These are phyloP conservation scores for Encarsia formosa DNA, from an alignment of 2,888 invertebrate genomes.

Conservation along the genomic window DNA sequence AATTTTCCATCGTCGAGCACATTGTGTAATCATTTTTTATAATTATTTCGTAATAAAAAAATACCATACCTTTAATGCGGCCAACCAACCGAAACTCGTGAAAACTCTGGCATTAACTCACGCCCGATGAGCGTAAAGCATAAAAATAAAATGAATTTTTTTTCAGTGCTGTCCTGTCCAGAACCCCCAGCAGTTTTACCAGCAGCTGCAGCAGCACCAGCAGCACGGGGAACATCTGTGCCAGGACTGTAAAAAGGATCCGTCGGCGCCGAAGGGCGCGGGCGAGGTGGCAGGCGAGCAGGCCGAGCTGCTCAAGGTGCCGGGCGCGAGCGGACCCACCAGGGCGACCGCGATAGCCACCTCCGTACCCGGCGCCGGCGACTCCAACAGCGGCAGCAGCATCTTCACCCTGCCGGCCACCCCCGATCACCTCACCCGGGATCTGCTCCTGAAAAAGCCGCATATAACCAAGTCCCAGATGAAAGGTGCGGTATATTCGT, in stretches of 20 bases:
- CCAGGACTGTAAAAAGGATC: not conserved
- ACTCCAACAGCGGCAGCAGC: conserved; percentile 30
- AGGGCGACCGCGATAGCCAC: conserved; percentile 22
- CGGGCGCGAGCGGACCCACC: conserved; percentile 18
- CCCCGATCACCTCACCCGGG: conserved; percentile 33
- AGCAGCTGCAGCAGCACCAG: not conserved
- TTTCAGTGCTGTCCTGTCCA: no score
- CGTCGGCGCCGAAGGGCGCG: not conserved
- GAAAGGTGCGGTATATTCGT: conserved; percentile 60
- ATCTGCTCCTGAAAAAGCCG: conserved; percentile 44
- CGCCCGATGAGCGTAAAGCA: no score
- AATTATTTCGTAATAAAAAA: no score
- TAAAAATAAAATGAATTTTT: no score
- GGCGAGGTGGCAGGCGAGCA: not conserved
- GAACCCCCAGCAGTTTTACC: no score
- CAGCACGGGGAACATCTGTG: not conserved
- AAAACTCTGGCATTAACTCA: no score
- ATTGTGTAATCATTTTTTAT: no score
- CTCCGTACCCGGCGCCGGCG: conserved; percentile 29
- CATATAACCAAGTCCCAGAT: conserved; percentile 69
- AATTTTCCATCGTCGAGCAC: no score
- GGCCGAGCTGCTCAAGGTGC: not conserved
- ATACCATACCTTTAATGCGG: no score
- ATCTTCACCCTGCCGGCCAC: conserved; percentile 40
- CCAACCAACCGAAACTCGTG: no score